Evolutionary conservation across 2,797 vertebrate genomes (phyloP).

Genomic region (Esox masquinongy): DNA sequence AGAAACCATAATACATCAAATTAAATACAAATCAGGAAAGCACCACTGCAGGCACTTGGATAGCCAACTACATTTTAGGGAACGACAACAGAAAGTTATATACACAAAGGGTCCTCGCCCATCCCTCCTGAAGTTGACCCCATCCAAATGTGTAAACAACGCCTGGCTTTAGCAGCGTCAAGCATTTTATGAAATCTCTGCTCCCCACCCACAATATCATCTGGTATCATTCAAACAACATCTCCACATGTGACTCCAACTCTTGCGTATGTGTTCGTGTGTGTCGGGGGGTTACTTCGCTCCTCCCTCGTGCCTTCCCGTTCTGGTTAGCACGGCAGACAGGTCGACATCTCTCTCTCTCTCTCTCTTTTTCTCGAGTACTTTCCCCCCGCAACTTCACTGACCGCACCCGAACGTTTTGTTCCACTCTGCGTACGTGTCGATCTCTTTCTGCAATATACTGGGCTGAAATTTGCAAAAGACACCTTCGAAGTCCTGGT

Average conservation of each 20-base stretch:
- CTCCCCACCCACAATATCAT: slow-evolving; percentile 80
- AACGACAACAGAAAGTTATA: slow-evolving; percentile 90
- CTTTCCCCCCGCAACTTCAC: slow-evolving; percentile 65
- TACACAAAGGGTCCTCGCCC: slow-evolving; percentile 82
- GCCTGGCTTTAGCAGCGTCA: slow-evolving; percentile 80
- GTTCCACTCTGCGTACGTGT: slow-evolving; percentile 87
- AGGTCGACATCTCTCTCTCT: slow-evolving; percentile 75
- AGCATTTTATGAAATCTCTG: slow-evolving; percentile 80
- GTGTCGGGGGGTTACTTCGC: background rate
- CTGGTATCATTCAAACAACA: slow-evolving; percentile 78
- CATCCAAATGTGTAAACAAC: slow-evolving; percentile 74
- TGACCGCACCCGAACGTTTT: slow-evolving; percentile 90
- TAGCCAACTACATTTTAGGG: slow-evolving; percentile 86
- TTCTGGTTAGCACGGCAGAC: slow-evolving; percentile 78
- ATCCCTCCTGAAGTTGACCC: slow-evolving; percentile 82
- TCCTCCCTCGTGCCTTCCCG: slow-evolving; percentile 56
- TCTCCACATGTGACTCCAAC: slow-evolving; percentile 75
- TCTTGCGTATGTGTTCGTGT: slow-evolving; percentile 77
- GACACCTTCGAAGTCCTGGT: slow-evolving; percentile 87
- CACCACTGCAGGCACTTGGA: slow-evolving; percentile 98
- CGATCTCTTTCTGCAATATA: slow-evolving; percentile 88
- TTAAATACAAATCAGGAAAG: slow-evolving; percentile 78
- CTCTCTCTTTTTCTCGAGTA: slow-evolving; percentile 65
- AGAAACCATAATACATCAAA: slow-evolving; percentile 61
- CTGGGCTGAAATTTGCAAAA: slow-evolving; percentile 89